Percentiles rank a stretch among this genome's conserved stretches.
phyloP scores from a whole-genome alignment of 35 echinoderm and acorn worm genomes.

The Ophioderma brevispina region DNA sequence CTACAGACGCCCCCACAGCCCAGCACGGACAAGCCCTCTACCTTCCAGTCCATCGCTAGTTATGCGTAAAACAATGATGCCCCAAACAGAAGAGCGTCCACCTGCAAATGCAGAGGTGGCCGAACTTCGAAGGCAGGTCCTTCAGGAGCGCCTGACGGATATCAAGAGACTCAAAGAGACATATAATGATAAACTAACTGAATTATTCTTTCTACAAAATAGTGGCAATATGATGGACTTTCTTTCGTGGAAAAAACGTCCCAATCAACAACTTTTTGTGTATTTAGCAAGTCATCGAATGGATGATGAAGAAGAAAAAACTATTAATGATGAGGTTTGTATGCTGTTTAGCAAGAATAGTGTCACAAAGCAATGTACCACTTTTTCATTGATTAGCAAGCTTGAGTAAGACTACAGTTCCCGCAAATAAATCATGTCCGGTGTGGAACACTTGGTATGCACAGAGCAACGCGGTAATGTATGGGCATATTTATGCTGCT shows the following conservation, averaged over 20 bases:
- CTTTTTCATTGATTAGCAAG: no score
- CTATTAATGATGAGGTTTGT: slow-evolving; percentile 66
- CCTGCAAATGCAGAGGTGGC: slow-evolving; percentile 60
- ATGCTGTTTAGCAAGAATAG: not conserved
- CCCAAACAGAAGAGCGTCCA: slow-evolving; percentile 43
- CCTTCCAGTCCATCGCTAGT: slow-evolving; percentile 84
- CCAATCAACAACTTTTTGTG: slow-evolving; percentile 54
- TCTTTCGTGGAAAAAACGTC: slow-evolving; percentile 81
- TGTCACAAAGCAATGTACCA: no score
- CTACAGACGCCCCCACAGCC: slow-evolving; percentile 49
- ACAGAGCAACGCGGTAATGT: no score
- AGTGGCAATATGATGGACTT: slow-evolving; percentile 99
- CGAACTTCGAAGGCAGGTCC: slow-evolving; percentile 76
- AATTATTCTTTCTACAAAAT: slow-evolving; percentile 92
- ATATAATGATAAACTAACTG: slow-evolving; percentile 89
- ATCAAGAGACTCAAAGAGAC: slow-evolving; percentile 79
- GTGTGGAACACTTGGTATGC: no score
- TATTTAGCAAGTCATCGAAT: slow-evolving; percentile 77
- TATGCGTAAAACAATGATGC: slow-evolving; percentile 54
- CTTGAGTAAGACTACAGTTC: no score
- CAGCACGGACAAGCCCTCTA: slow-evolving; percentile 90
- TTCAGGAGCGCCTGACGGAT: slow-evolving; percentile 66
- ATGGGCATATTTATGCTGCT: no score
- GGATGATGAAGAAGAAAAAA: slow-evolving; percentile 71
- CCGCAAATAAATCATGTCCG: no score